A percentile compares a stretch with the other conserved stretches of the same genome.
Evolutionary conservation across 2,113 vertebrate genomes (phyloP).

Genomic region (Eptesicus fuscus): DNA sequence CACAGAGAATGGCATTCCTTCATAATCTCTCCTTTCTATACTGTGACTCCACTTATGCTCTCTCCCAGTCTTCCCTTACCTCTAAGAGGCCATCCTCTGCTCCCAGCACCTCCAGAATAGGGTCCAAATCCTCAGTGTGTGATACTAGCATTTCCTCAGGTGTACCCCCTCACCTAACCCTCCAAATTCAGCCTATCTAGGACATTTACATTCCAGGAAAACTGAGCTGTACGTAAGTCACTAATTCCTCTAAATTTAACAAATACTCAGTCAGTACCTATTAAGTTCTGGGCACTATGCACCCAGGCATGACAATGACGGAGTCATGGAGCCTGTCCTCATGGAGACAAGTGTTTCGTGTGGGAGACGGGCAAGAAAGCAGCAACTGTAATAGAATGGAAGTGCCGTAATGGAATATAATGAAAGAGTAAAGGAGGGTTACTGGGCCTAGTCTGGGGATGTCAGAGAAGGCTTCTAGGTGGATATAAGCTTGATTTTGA

Average conservation of each 20-base stretch:
- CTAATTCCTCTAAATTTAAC: not conserved
- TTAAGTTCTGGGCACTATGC: not conserved
- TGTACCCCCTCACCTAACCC: rapidly evolving
- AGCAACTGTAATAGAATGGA: not conserved
- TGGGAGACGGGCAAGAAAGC: not conserved
- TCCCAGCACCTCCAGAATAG: not conserved
- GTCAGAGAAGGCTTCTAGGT: not conserved
- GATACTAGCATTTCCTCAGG: not conserved
- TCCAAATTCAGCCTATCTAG: not conserved
- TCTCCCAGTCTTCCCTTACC: not conserved
- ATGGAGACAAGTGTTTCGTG: not conserved
- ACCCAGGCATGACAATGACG: not conserved
- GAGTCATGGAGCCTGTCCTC: not conserved
- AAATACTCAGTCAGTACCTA: not conserved
- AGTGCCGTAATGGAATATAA: not conserved
- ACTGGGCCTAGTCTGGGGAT: not conserved
- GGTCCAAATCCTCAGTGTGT: not conserved
- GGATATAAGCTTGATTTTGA: not conserved
- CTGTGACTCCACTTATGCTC: not conserved
- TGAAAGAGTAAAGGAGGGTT: not conserved
- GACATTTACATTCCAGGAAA: not conserved
- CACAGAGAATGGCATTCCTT: not conserved
- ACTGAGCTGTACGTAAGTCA: not conserved
- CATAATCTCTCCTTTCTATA: not conserved
- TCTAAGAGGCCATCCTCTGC: not conserved